A percentile compares a stretch with the other conserved stretches of the same genome.
Conservation (phyloP, 2,113 vertebrate species). For the Lates calcarifer region DNA sequence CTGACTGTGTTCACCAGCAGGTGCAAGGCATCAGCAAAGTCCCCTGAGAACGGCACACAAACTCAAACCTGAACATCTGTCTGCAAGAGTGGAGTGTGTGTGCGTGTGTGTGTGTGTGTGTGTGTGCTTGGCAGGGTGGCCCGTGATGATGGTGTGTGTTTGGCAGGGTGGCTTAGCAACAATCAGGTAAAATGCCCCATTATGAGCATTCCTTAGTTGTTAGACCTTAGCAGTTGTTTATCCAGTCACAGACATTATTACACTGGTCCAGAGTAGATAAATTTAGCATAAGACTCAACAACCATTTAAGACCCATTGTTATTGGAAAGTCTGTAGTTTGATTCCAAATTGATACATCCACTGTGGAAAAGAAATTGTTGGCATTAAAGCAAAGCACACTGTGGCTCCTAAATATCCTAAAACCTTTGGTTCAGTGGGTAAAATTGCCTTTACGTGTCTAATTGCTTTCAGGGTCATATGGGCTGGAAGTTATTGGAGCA, state of each 20-base stretch:
- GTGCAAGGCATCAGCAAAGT: slow-evolving; percentile 63
- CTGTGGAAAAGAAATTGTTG: slow-evolving; percentile 46
- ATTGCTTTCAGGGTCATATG: slow-evolving; percentile 37
- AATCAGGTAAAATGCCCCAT: slow-evolving; percentile 79
- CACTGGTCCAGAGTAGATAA: slow-evolving; percentile 19
- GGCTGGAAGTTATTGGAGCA: slow-evolving; percentile 34
- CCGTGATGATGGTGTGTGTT: slow-evolving; percentile 51
- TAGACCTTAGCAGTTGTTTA: slow-evolving; percentile 51
- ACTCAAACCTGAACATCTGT: slow-evolving; percentile 65
- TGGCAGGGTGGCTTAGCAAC: slow-evolving; percentile 66
- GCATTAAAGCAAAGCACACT: slow-evolving; percentile 46
- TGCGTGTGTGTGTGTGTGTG: slow-evolving; percentile 10
- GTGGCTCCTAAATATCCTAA: slow-evolving; percentile 1
- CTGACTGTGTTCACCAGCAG: slow-evolving; percentile 53
- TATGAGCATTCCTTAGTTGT: slow-evolving; percentile 68
- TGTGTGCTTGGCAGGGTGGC: slow-evolving; percentile 52
- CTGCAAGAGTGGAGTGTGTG: slow-evolving; percentile 19
- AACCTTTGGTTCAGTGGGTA: neutral
- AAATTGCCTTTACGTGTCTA: slow-evolving; percentile 60
- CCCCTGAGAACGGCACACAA: slow-evolving; percentile 33
- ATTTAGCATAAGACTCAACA: slow-evolving; percentile 52
- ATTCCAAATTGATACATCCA: slow-evolving; percentile 45
- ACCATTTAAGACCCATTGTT: slow-evolving; percentile 24
- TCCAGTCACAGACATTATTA: slow-evolving; percentile 56
- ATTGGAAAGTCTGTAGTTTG: slow-evolving; percentile 42